Evolutionary conservation across 2,113 vertebrate species (phyloP), one percentile per base, ranked within the genome.

Genomic region (Hippocampus mohnikei): DNA sequence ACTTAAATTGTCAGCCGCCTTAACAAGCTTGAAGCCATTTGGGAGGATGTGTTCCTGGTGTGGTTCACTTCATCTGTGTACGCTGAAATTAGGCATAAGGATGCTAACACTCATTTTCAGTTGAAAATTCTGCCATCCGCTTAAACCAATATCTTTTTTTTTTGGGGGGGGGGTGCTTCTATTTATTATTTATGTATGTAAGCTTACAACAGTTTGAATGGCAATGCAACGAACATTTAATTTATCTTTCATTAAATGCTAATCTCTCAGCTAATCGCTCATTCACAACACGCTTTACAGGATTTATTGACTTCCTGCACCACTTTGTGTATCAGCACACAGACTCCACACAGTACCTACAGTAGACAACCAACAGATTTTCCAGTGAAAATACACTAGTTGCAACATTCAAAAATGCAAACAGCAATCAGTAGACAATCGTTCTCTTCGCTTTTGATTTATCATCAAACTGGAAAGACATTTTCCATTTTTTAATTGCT

Each of bases 361-460:
- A 8, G 40, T 50, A 52, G 11, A 23, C 56, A 50, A 73, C 73
- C 5, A 37, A 37, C 33, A 37, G 33, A 37, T 37, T 72, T 18
- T 81, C 72, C 60, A 48, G 44, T 40, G 75, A 69, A 73, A 84
- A 77, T 56, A 75, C 77, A 73, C 74, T 72, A 84, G 86, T 84
- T 81, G 75, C 78, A 70, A 46, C 77, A 81, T 90, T 85, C 87
- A 65, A 87, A 85, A 90, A 85, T 74, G 85, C 85, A 78, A 85
- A 88, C 61, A 71, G 65, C 67, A 84, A 88, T 93, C 91, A 92
- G 91, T 94, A 92, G 89, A 90, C 91, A 88, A 91, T 93, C 79
- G 86, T 76, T 89, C 0, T 46, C 71, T 77, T 93, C 73, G 93
- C 92, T 91, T n/a, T n/a, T n/a, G n/a, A n/a, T n/a, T 92, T 94